Percentiles rank a stretch among this genome's conserved stretches.
phyloP scores from a whole-genome alignment of 2,113 vertebrate genomes.

The Etia nguti region DNA sequence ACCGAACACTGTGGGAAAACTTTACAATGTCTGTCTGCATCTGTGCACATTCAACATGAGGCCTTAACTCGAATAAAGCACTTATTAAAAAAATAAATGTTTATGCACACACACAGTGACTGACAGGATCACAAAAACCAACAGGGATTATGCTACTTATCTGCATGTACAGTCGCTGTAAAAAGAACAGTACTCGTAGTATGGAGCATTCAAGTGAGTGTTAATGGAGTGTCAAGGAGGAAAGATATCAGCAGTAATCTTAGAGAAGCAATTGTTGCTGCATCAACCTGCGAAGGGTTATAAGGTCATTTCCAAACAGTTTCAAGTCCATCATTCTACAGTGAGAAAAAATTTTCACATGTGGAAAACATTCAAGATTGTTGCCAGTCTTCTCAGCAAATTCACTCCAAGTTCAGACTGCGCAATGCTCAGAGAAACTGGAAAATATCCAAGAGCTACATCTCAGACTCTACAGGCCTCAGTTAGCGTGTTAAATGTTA shows the following conservation, averaged over 20 bases:
- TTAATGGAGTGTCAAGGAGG: not conserved
- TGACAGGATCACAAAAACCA: constrained; percentile 38
- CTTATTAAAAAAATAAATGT: not conserved
- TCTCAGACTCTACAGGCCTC: not conserved
- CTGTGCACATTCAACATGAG: not conserved
- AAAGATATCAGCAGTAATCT: not conserved
- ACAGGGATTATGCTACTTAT: constrained; percentile 21
- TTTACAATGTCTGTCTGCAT: not conserved
- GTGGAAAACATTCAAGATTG: not conserved
- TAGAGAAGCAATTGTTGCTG: not conserved
- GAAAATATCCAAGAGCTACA: not conserved
- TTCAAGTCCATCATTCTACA: not conserved
- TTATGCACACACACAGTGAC: not conserved
- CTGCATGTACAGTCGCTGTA: not conserved
- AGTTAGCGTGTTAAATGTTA: not conserved
- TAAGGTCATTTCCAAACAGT: not conserved
- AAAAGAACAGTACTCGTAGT: not conserved
- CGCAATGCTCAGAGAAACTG: not conserved
- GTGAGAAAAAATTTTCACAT: not conserved
- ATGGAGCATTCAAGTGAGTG: too few species aligned
- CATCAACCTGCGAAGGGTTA: not conserved
- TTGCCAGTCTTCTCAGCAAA: not conserved
- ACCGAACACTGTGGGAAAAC: not conserved
- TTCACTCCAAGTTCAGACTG: not conserved
- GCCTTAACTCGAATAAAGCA: not conserved